Percentiles rank a stretch among this genome's conserved stretches.
Conservation (phyloP, 2,113 vertebrate genomes). For the Lamprotornis superbus region DNA sequence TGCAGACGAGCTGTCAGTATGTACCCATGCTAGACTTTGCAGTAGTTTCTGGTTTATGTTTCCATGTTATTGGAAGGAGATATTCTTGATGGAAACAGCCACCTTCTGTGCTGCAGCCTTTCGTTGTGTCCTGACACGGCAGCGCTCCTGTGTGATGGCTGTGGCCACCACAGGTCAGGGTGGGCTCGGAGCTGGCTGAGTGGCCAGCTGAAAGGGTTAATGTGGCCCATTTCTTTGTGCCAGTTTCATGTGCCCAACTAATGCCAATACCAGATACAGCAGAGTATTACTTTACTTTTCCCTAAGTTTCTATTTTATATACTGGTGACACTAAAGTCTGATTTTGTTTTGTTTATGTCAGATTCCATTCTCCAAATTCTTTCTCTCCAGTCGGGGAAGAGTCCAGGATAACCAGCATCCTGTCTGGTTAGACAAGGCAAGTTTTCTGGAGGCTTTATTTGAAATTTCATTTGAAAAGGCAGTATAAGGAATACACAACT, state of each 20-base stretch:
- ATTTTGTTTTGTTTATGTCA: constrained; percentile 56
- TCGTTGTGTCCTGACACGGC: accelerated
- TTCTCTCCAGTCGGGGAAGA: constrained; percentile 87
- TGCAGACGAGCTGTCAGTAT: neutral
- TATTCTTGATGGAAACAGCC: accelerated
- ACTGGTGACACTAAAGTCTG: neutral
- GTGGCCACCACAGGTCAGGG: accelerated
- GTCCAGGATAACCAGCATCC: constrained; percentile 85
- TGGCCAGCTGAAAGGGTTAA: neutral
- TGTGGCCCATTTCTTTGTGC: neutral
- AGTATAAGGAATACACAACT: neutral
- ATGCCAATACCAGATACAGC: neutral
- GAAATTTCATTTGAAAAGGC: neutral
- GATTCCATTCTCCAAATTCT: constrained; percentile 97
- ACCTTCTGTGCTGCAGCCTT: neutral
- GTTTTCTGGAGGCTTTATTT: neutral
- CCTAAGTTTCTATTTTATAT: neutral
- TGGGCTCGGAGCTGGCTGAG: neutral
- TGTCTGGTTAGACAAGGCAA: constrained; percentile 88
- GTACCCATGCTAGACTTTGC: accelerated
- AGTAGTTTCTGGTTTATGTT: neutral
- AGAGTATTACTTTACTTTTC: neutral
- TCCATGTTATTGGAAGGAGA: neutral
- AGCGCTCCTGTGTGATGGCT: accelerated
- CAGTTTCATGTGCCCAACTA: neutral